Base-by-base conservation (phyloP, 2,888 invertebrate species). In the Shargacucullia verbasci region DNA sequence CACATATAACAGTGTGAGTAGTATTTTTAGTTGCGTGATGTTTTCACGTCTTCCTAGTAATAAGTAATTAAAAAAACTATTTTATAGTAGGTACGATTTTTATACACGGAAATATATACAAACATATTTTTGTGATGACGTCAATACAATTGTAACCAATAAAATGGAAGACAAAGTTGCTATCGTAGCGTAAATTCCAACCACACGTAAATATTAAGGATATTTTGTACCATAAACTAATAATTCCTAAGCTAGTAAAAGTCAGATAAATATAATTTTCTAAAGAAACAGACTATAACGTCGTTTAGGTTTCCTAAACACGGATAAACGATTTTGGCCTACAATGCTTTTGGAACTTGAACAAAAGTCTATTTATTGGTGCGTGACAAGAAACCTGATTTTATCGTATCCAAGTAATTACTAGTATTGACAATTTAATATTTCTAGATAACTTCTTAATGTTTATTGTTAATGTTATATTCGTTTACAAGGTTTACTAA, bases 261-360 rank as follows among this genome's bases (percentile, higher is more conserved):
- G 38, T 12, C 9, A 25, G 15, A 40, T 14, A 45, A 56, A 59
- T 34, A 46, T 29, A 49, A 45, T 49, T 45, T 14, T 37, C 12
- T 13, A 15, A 52, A 44, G 31, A 49, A 59, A 65, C 38, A 49
- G 40, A 63, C 49, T 47, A 48, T 53, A 68, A 67, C 43, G 62
- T 48, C 53, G 44, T 58, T 62, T 56, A 68, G 46, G 43, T 48
- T 33, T 62, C 37, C 45, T 56, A 52, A 61, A 52, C 47, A 55
- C 41, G 56, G 53, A 59, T 69, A 76, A 76, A 62, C 59, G 74
- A 46, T 69, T 70, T 68, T 58, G 62, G 60, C 52, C 40, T 33
- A 40, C 13, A 75, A 65, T 47, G 35, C 59, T 60, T 29, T 27
- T 52, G 35, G 31, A 72, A 73, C 61, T 72, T 65, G 44, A 15